Base-by-base conservation (phyloP, 64 coral and sea anemone genomes). In the Montipora sp. region DNA sequence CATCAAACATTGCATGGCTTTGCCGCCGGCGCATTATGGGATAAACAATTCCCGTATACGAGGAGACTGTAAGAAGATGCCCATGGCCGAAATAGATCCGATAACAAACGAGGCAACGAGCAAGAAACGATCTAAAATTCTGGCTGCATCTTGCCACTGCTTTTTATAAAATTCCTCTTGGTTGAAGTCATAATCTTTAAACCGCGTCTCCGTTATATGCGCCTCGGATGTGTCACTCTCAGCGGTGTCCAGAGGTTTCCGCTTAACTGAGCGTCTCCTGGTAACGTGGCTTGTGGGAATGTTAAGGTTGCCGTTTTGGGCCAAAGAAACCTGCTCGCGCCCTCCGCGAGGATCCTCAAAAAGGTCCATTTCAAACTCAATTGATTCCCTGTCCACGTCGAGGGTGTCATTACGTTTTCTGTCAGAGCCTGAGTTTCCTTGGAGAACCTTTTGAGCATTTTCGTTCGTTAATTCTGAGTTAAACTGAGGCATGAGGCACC, bases 111-210 rank as follows among this genome's bases (percentile, higher is more conserved):
- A 94, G 8, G 94, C 95, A 27, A 87, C 89, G 8, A 97, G 60
- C 58, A 97, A 80, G 69, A 97, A 84, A 13, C 95, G 77, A 87
- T 97, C 95, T 14, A 97, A 75, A 27, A 97, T 93, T 14, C 89
- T 89, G 3, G 95, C 95, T 14, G 95, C 95, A 27, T 97, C 95
- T 66, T 97, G 95, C 95, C 95, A 97, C 63, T 97, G 92, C 36
- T 97, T 97, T 20, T 89, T 83, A 68, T 93, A 92, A 71, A 94
- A 51, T 24, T 97, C 95, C 49, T 97, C 95, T 14, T 91, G 90
- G 21, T 51, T 72, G 1, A 24, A 19, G 9, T 94, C 88, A 36
- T 90, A 90, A 9, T 58, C 47, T 23, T 60, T 74, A 77, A 69
- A 85, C 77, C 77, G 48, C 3, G 83, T 75, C 44, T 93, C 91